phyloP scores from a whole-genome alignment of 2,888 invertebrate genomes.

The Ormyrus thymus region DNA sequence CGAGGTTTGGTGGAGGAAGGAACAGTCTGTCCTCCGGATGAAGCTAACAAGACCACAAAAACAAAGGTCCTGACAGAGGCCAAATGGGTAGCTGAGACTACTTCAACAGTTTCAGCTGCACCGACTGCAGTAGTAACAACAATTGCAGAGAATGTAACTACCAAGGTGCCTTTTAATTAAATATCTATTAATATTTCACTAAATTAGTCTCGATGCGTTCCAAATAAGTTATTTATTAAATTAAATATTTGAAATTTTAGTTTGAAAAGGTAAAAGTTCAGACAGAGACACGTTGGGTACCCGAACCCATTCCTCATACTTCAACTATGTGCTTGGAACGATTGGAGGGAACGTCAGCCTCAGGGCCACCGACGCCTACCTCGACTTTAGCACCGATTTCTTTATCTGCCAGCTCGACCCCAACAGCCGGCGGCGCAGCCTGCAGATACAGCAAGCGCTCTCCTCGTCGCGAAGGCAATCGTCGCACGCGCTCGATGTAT shows the following conservation, averaged over 20 bases:
- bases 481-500: slow-evolving; percentile 53
- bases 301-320: slow-evolving; percentile 35
- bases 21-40: slow-evolving; percentile 64
- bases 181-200: no score
- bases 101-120: slow-evolving; percentile 43
- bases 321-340: slow-evolving; percentile 44
- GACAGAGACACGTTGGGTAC: slow-evolving; percentile 51
- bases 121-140: slow-evolving; percentile 54
- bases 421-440: background rate
- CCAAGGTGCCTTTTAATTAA: slow-evolving; percentile 10
- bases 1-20: slow-evolving; percentile 73
- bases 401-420: no score
- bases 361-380: background rate
- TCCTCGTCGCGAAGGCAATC: slow-evolving; percentile 44
- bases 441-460: slow-evolving; percentile 26
- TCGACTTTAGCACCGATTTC: background rate
- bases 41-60: slow-evolving; percentile 61
- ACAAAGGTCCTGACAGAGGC: slow-evolving; percentile 67
- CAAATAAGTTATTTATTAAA: background rate
- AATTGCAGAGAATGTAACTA: slow-evolving; percentile 61
- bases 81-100: slow-evolving; percentile 69
- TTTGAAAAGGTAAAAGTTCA: slow-evolving; percentile 47
- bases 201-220: no score
- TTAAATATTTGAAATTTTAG: slow-evolving; percentile 11
- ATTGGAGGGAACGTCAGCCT: background rate